Conservation (phyloP, 53 echinoderm and acorn worm genomes). For the Apostichopus leukothele region DNA sequence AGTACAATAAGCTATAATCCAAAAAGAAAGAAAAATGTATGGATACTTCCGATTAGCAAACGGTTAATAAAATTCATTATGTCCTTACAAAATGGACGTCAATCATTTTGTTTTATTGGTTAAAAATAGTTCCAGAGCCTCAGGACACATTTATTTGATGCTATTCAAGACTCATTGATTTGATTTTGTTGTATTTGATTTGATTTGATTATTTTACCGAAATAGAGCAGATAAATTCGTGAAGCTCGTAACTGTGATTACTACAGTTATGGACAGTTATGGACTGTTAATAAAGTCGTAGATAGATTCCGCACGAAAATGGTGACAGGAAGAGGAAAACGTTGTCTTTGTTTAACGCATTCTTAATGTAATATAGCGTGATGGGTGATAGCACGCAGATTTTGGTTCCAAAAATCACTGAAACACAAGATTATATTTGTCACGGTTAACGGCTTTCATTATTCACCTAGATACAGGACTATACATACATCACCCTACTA, state of each 20-base stretch:
- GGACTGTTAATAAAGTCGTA: no score
- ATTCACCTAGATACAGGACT: no score
- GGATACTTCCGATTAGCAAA: no score
- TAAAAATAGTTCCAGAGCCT: neutral
- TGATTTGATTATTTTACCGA: neutral
- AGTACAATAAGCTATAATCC: no score
- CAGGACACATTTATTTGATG: neutral
- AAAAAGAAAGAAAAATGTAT: no score
- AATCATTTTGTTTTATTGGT: neutral
- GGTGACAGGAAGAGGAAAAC: neutral
- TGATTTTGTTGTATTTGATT: neutral
- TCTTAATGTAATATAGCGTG: no score
- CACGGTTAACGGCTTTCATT: no score
- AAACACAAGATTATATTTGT: no score
- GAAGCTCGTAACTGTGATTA: neutral
- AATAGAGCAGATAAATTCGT: neutral
- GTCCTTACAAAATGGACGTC: neutral
- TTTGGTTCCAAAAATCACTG: no score
- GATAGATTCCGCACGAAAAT: no score
- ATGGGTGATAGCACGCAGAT: no score
- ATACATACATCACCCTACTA: no score
- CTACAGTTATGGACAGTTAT: neutral
- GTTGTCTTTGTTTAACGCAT: neutral
- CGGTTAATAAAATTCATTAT: neutral
- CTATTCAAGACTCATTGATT: neutral